phyloP scores from a whole-genome alignment of 2,113 vertebrate genomes.

The Ptyas mucosa region DNA sequence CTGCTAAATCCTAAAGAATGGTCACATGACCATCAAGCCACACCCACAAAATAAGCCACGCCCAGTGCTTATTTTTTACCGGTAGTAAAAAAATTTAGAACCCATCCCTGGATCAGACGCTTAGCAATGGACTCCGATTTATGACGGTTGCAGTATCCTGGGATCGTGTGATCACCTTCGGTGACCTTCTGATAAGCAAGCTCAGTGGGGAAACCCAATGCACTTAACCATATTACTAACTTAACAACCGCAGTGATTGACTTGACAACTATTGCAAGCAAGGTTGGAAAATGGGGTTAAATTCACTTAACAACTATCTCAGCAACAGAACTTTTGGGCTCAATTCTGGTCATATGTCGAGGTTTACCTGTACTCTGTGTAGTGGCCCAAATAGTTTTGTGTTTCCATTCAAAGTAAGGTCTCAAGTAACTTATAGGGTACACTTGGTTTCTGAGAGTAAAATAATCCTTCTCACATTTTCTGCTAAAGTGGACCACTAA shows the following conservation, averaged over 20 bases:
- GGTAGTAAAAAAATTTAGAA: too few relatives aligned
- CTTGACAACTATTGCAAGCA: neutral
- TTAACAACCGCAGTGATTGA: neutral
- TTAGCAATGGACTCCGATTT: neutral
- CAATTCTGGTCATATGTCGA: neutral
- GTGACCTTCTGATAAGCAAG: neutral
- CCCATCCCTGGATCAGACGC: too few relatives aligned
- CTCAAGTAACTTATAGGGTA: neutral
- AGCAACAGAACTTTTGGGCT: neutral
- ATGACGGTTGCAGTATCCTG: neutral
- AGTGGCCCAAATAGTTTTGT: neutral
- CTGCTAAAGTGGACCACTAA: neutral
- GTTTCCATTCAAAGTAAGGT: neutral
- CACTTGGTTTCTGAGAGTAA: neutral
- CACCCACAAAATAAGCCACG: too few relatives aligned
- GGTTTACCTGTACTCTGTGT: neutral
- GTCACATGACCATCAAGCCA: too few relatives aligned
- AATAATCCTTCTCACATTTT: neutral
- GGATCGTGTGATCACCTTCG: neutral
- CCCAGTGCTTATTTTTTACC: too few relatives aligned
- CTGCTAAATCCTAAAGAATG: too few relatives aligned
- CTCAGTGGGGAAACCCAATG: neutral
- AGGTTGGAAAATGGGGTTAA: neutral
- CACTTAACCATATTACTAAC: neutral
- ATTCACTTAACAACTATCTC: neutral